Percentiles rank a stretch among this genome's conserved stretches.
Conservation (phyloP, 2,113 vertebrate species). For the Amazona guildingii region DNA sequence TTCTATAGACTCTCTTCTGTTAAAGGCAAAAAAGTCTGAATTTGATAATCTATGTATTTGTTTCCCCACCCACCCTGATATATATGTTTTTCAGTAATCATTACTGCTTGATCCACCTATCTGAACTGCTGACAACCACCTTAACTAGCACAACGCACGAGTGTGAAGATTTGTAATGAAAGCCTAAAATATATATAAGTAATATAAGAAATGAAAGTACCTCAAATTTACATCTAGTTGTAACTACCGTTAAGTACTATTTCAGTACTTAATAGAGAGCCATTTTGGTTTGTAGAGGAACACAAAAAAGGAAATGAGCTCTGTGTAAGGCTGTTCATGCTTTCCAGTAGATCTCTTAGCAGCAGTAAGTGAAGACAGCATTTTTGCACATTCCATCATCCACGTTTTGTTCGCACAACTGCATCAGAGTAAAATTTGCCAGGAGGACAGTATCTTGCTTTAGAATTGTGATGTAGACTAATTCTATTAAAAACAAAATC, state of each 20-base stretch:
- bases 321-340: not conserved
- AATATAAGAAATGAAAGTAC: not conserved
- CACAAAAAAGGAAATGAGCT: not conserved
- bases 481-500: not conserved
- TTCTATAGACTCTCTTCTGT: not conserved
- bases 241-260: not conserved
- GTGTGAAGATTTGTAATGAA: not conserved
- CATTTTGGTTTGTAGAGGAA: not conserved
- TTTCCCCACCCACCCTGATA: accelerated
- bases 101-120: not conserved
- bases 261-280: not conserved
- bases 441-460: not conserved
- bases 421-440: not conserved
- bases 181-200: not conserved
- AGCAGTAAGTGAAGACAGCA: not conserved
- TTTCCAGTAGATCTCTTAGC: not conserved
- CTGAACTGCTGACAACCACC: not conserved
- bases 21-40: not conserved
- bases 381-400: not conserved
- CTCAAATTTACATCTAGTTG: not conserved
- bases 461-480: not conserved
- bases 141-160: not conserved
- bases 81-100: not conserved
- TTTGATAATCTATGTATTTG: not conserved
- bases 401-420: not conserved